A percentile compares a stretch with the other conserved stretches of the same genome.
Conservation (phyloP, 2,888 invertebrate genomes). For the Blera fallax region DNA sequence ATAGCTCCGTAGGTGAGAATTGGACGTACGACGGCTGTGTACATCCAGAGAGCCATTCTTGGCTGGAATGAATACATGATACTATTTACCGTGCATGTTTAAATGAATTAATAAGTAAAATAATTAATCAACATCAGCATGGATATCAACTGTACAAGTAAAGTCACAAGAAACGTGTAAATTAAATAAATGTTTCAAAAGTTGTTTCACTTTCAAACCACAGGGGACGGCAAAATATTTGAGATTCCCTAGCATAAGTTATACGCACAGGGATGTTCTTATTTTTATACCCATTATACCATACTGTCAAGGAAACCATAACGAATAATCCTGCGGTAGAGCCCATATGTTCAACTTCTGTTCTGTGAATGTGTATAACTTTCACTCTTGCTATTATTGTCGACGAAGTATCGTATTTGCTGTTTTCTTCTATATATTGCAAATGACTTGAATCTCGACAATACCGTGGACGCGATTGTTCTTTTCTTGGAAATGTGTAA, state of each 20-base stretch:
- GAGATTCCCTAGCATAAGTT: neutral
- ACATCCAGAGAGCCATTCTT: no score
- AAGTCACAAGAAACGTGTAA: neutral
- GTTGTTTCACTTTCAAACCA: neutral
- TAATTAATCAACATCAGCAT: no score
- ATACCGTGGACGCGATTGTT: neutral
- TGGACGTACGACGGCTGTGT: no score
- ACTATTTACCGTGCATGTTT: no score
- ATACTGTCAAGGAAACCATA: slow-evolving; percentile 9
- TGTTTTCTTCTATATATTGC: neutral
- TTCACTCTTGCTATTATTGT: slow-evolving; percentile 13
- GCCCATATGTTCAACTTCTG: slow-evolving; percentile 16
- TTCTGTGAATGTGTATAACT: slow-evolving; percentile 13
- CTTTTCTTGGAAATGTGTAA: neutral
- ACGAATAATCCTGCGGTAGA: slow-evolving; percentile 18
- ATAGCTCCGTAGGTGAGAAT: no score
- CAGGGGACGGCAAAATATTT: neutral
- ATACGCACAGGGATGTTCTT: neutral
- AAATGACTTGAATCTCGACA: slow-evolving; percentile 2
- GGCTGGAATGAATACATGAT: no score
- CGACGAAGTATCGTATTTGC: neutral
- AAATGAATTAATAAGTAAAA: no score
- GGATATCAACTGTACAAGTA: no score
- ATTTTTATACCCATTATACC: neutral
- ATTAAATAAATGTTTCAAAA: neutral